Conservation (phyloP, 2,888 invertebrate species). For the Drosophila neoperkinsi region DNA sequence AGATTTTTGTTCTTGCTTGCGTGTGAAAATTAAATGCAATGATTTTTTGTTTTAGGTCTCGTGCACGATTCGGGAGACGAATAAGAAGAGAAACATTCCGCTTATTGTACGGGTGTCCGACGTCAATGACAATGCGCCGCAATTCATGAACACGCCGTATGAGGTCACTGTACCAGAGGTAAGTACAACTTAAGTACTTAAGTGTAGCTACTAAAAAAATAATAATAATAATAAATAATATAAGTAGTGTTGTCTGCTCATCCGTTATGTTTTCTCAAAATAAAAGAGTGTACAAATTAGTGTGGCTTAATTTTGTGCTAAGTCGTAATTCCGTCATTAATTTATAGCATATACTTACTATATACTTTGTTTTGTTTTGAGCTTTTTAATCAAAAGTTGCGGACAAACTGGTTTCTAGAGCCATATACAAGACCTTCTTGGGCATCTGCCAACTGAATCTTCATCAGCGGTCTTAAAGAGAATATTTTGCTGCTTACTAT, state of each 20-base stretch:
- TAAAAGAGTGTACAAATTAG: neutral
- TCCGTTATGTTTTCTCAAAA: constrained; percentile 1
- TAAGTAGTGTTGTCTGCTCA: neutral
- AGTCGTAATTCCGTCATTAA: constrained; percentile 1
- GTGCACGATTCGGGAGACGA: constrained; percentile 92
- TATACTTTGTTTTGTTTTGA: neutral
- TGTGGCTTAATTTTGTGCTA: neutral
- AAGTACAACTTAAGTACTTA: constrained; percentile 80
- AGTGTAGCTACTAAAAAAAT: neutral
- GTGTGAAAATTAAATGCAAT: constrained; percentile 7
- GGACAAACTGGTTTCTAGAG: constrained; percentile 10
- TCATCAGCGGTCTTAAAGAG: constrained; percentile 6
- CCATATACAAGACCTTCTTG: constrained; percentile 7
- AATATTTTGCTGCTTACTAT: constrained; percentile 2
- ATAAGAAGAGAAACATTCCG: constrained; percentile 93
- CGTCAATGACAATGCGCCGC: constrained; percentile 95
- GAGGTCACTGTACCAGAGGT: constrained; percentile 95
- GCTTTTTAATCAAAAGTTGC: constrained; percentile 1
- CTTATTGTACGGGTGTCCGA: constrained; percentile 95
- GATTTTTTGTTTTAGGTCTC: constrained; percentile 87
- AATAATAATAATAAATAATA: neutral
- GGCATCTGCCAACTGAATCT: constrained; percentile 16
- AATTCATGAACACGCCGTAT: constrained; percentile 93
- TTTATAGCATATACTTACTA: neutral
- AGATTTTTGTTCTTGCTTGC: neutral